These are phyloP conservation scores for Hyaena hyaena DNA, from an alignment of 2,113 vertebrate species.

Conservation along the genomic window DNA sequence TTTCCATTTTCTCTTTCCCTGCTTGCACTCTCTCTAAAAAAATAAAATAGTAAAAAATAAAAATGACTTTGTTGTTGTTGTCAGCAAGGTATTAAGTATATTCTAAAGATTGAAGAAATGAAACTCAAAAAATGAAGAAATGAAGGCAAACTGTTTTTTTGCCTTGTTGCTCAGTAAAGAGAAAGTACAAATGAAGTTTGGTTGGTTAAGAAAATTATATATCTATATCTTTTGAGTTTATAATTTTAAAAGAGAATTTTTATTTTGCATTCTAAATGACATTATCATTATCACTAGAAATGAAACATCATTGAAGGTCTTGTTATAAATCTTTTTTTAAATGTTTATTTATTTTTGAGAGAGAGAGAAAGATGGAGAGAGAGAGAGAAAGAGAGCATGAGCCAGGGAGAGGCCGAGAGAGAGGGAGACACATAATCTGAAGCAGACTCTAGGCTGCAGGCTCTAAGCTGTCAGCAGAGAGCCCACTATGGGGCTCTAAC, in stretches of 20 bases:
- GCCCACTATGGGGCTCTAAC: too few species aligned
- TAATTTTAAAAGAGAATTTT: background rate
- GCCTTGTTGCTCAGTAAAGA: slow-evolving; percentile 56
- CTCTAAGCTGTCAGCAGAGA: too few species aligned
- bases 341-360: too few species aligned
- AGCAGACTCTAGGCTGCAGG: too few species aligned
- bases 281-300: background rate
- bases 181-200: slow-evolving; percentile 62
- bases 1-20: too few species aligned
- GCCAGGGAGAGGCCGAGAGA: too few species aligned
- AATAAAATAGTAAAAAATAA: too few species aligned
- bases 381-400: too few species aligned
- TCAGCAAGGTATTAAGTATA: background rate
- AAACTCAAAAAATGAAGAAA: slow-evolving; percentile 15
- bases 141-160: slow-evolving; percentile 59
- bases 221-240: background rate
- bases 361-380: too few species aligned
- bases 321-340: background rate
- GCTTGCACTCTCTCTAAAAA: too few species aligned
- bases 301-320: background rate
- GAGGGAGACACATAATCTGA: too few species aligned
- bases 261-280: background rate
- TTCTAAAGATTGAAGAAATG: slow-evolving; percentile 11
- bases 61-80: slow-evolving; percentile 23
- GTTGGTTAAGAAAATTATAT: slow-evolving; percentile 69